phyloP scores from a whole-genome alignment of 1,140 invertebrate genomes.

The Listronotus oregonensis region DNA sequence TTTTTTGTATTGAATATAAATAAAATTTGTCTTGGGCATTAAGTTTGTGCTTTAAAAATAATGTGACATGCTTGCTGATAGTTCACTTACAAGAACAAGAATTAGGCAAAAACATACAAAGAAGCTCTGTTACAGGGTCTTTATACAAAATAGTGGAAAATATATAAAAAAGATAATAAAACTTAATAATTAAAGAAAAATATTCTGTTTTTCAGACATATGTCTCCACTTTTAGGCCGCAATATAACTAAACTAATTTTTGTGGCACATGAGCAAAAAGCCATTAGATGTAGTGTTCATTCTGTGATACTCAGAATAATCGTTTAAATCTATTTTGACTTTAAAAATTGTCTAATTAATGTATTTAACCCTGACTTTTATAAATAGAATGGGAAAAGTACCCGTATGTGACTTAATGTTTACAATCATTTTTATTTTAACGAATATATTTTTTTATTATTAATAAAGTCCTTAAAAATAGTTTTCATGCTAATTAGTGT shows the following conservation, averaged over 20 bases:
- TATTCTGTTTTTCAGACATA: neutral
- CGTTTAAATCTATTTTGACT: conserved; percentile 47
- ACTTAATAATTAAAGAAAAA: too few relatives aligned
- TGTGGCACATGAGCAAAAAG: conserved; percentile 7
- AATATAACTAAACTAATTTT: too few relatives aligned
- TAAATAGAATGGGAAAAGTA: conserved; percentile 30
- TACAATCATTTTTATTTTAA: conserved; percentile 40
- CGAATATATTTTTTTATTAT: conserved; percentile 13
- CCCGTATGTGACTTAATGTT: conserved; percentile 44
- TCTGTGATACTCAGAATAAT: conserved; percentile 58
- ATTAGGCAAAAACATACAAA: too few relatives aligned
- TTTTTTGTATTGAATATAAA: too few relatives aligned
- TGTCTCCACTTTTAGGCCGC: neutral
- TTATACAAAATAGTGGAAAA: too few relatives aligned
- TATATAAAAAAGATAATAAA: too few relatives aligned
- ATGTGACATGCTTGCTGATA: too few relatives aligned
- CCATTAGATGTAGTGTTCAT: conserved; percentile 57
- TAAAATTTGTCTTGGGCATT: too few relatives aligned
- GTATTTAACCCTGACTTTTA: conserved; percentile 39
- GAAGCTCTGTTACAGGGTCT: too few relatives aligned
- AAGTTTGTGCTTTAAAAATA: too few relatives aligned
- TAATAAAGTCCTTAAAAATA: neutral
- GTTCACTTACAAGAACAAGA: too few relatives aligned
- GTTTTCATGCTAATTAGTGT: neutral
- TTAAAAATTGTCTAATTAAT: conserved; percentile 33